These are phyloP conservation scores for Toxotes chatareus DNA, from an alignment of 2,113 vertebrate species.

Conservation along the genomic window DNA sequence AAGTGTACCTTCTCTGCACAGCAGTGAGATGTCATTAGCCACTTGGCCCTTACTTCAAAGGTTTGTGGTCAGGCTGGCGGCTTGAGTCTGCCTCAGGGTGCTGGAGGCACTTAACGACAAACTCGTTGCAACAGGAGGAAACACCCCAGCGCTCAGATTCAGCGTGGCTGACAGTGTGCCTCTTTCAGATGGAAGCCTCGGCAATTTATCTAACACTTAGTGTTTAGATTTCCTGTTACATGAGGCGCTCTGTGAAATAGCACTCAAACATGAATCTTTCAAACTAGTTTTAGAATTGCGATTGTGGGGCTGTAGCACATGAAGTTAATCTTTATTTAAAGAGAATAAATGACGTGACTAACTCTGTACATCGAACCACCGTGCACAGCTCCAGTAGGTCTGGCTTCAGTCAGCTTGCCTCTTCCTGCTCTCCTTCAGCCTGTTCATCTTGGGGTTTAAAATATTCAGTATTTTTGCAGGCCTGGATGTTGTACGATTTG, in stretches of 20 bases:
- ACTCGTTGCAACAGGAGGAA: slow-evolving; percentile 13
- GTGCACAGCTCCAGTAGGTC: slow-evolving; percentile 19
- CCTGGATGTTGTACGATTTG: slow-evolving; percentile 67
- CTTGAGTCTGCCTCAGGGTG: slow-evolving; percentile 17
- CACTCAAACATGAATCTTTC: background rate
- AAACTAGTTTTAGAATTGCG: background rate
- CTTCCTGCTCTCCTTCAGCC: slow-evolving; percentile 47
- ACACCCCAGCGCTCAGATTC: slow-evolving; percentile 22
- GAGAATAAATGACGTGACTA: background rate
- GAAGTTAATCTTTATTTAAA: slow-evolving; percentile 2
- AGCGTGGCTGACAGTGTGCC: background rate
- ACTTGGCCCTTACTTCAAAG: background rate
- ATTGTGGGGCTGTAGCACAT: background rate
- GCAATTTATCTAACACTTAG: background rate
- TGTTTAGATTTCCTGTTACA: slow-evolving; percentile 18
- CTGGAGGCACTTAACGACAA: slow-evolving; percentile 22
- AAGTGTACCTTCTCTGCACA: background rate
- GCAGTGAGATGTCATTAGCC: background rate
- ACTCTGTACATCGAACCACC: background rate
- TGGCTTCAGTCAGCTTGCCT: slow-evolving; percentile 43
- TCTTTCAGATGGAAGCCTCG: background rate
- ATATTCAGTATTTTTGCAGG: slow-evolving; percentile 80
- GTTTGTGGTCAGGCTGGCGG: background rate
- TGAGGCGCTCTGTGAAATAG: background rate
- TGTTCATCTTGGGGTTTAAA: slow-evolving; percentile 76